A percentile compares a stretch with the other conserved stretches of the same genome.
phyloP scores from a whole-genome alignment of 2,888 invertebrate species.

The Drosophila histrio region DNA sequence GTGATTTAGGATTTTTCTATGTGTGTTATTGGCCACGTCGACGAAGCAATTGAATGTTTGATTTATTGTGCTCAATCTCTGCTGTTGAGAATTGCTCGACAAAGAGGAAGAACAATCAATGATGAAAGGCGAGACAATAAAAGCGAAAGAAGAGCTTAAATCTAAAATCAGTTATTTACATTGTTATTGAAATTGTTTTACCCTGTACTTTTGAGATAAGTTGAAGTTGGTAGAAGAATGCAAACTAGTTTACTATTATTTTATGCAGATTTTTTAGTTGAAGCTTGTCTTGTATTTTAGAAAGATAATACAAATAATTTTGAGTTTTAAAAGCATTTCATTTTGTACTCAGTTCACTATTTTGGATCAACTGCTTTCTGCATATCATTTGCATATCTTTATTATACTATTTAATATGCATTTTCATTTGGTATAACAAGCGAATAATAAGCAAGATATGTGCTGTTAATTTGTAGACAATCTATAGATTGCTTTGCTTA shows the following conservation, averaged over 20 bases:
- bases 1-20: conserved; percentile 50
- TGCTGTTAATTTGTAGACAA: too few relatives aligned
- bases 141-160: background rate
- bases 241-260: background rate
- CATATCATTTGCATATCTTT: too few relatives aligned
- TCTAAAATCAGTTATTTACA: background rate
- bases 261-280: background rate
- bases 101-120: conserved; percentile 8
- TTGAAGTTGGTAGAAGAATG: background rate
- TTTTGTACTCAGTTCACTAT: too few relatives aligned
- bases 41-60: conserved; percentile 67
- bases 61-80: conserved; percentile 60
- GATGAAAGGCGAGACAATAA: conserved; percentile 7
- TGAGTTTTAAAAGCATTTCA: too few relatives aligned
- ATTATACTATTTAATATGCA: too few relatives aligned
- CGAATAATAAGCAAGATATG: too few relatives aligned
- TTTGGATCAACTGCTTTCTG: too few relatives aligned
- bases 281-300: background rate
- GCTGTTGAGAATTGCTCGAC: conserved; percentile 36
- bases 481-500: too few relatives aligned
- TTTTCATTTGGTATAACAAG: too few relatives aligned
- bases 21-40: conserved; percentile 46
- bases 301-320: too few relatives aligned
- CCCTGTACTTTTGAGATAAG: background rate
- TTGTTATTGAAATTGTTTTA: too few relatives aligned